A percentile compares a stretch with the other conserved stretches of the same genome.
These are phyloP conservation scores for Lamellibrachia luymesi DNA, from an alignment of 1,140 invertebrate genomes.

Conservation along the genomic window DNA sequence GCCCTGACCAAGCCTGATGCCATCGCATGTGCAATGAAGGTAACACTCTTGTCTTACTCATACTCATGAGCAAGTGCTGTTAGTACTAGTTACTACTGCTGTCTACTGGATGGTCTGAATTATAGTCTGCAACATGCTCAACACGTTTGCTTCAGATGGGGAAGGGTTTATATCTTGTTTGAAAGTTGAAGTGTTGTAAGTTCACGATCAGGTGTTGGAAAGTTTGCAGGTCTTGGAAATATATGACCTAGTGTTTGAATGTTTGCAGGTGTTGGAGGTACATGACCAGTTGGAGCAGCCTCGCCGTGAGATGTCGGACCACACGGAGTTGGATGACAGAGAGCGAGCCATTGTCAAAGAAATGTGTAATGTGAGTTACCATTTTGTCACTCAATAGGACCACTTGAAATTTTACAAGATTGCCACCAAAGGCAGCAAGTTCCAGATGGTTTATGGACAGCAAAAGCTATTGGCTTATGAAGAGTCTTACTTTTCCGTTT, in stretches of 20 bases:
- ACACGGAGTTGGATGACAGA: conserved; percentile 71
- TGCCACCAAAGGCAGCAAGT: not conserved
- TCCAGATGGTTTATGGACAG: not conserved
- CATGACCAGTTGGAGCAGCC: conserved; percentile 76
- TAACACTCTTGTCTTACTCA: conserved; percentile 46
- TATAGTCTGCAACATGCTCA: too few species aligned
- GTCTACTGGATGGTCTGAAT: too few species aligned
- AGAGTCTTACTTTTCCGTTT: not conserved
- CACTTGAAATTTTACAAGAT: not conserved
- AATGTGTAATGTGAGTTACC: conserved; percentile 83
- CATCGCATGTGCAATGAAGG: conserved; percentile 84
- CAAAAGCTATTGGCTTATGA: not conserved
- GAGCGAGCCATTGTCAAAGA: conserved; percentile 90
- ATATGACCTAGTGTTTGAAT: not conserved
- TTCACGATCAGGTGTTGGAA: not conserved
- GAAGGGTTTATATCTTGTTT: too few species aligned
- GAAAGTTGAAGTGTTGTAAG: not conserved
- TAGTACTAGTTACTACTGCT: too few species aligned
- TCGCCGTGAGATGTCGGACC: conserved; percentile 40
- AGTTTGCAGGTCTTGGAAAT: not conserved
- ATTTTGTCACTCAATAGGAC: not conserved
- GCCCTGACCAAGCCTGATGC: conserved; percentile 71
- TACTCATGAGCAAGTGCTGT: not conserved
- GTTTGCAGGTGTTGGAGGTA: conserved; percentile 69
- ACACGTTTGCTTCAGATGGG: too few species aligned